Percentiles rank a stretch among this genome's conserved stretches.
phyloP scores from a whole-genome alignment of 2,888 invertebrate genomes.

The Erpobdella octoculata region DNA sequence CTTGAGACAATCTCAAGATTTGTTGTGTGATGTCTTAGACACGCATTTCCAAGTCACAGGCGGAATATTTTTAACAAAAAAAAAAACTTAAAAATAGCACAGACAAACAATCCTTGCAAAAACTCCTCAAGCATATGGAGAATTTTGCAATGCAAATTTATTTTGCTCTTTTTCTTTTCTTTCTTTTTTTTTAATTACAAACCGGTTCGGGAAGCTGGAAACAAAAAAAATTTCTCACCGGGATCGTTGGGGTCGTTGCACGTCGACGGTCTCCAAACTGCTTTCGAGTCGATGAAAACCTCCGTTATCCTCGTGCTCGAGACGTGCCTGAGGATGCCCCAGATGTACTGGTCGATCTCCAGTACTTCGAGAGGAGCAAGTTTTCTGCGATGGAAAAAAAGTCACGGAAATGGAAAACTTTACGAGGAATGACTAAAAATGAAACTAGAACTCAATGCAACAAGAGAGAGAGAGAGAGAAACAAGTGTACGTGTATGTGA shows the following conservation, averaged over 20 bases:
- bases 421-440: background rate
- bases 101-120: no score
- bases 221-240: no score
- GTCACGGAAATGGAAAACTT: background rate
- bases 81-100: no score
- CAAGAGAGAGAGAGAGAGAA: slow-evolving; percentile 19
- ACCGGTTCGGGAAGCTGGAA: no score
- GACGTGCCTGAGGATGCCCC: slow-evolving; percentile 25
- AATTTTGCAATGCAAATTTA: no score
- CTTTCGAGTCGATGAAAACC: slow-evolving; percentile 29
- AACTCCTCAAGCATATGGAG: no score
- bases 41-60: no score
- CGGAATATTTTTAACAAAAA: no score
- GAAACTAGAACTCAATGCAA: background rate
- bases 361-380: slow-evolving; percentile 28
- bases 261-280: slow-evolving; percentile 23
- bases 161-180: no score
- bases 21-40: no score
- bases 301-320: slow-evolving; percentile 23
- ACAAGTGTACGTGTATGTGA: background rate
- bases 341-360: slow-evolving; percentile 31
- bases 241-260: slow-evolving; percentile 6
- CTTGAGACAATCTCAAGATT: no score
- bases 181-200: no score
- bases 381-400: slow-evolving; percentile 15